phyloP scores from a whole-genome alignment of 2,113 vertebrate species.

The Sigmodon hispidus region DNA sequence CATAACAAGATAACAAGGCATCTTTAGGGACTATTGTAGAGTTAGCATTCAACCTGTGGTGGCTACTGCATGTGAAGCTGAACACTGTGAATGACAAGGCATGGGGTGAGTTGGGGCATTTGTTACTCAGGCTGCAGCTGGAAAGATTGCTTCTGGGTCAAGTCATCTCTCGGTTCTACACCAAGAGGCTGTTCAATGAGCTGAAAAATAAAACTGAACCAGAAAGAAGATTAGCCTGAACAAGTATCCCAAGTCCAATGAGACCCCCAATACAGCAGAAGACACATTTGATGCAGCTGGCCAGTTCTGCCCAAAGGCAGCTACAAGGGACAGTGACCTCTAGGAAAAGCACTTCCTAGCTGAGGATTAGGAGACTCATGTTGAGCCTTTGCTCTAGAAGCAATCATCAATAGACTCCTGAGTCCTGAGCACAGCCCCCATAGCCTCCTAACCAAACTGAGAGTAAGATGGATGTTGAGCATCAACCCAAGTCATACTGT shows the following conservation, averaged over 20 bases:
- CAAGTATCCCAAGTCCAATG: background rate
- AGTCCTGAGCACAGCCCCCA: background rate
- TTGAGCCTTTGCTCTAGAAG: background rate
- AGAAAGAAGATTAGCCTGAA: background rate
- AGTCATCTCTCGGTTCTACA: background rate
- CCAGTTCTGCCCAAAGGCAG: background rate
- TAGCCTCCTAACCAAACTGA: background rate
- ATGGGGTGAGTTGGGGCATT: background rate
- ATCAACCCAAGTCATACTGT: background rate
- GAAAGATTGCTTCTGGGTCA: conserved; percentile 7
- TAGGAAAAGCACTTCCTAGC: background rate
- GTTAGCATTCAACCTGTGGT: background rate
- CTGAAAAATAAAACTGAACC: background rate
- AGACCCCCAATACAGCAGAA: background rate
- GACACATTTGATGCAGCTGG: background rate
- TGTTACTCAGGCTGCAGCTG: conserved; percentile 14
- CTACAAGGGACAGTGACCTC: background rate
- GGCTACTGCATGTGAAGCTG: background rate
- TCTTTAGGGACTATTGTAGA: background rate
- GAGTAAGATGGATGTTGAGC: background rate
- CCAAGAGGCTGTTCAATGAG: background rate
- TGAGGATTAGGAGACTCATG: background rate
- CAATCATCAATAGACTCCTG: background rate
- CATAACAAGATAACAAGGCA: too few relatives aligned
- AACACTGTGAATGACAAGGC: background rate